Evolutionary conservation across 1,140 invertebrate species (phyloP).

Genomic region (Adoxophyes honmai): DNA sequence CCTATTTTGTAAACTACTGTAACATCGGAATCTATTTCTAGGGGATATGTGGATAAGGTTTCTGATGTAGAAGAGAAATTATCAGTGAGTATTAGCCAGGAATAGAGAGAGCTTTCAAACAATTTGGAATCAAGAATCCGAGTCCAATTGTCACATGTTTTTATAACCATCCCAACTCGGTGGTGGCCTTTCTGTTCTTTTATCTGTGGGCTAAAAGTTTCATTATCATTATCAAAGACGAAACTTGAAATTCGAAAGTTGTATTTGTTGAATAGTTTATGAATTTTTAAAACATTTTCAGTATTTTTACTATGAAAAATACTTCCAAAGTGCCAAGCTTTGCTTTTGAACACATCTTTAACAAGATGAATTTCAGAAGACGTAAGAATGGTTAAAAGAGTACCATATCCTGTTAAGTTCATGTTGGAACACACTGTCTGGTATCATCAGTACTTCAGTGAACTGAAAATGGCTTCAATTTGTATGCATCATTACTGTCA

Average conservation of each 20-base stretch:
- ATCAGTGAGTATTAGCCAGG: slow-evolving; percentile 37
- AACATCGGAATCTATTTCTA: slow-evolving; percentile 50
- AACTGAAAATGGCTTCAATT: slow-evolving; percentile 21
- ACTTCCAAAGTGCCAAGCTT: slow-evolving; percentile 36
- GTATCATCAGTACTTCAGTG: slow-evolving; percentile 5
- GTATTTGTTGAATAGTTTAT: slow-evolving; percentile 21
- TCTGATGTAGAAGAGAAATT: slow-evolving; percentile 25
- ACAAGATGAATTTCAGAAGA: slow-evolving; percentile 24
- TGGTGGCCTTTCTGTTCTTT: neutral
- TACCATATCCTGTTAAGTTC: slow-evolving; percentile 10
- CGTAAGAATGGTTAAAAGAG: slow-evolving; percentile 17
- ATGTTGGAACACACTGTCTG: slow-evolving; percentile 1
- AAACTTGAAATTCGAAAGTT: neutral
- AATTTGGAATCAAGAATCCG: slow-evolving; percentile 8
- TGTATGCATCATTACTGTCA: slow-evolving; percentile 38
- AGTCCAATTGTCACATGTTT: slow-evolving; percentile 44
- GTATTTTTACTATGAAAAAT: slow-evolving; percentile 37
- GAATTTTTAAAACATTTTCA: slow-evolving; percentile 18
- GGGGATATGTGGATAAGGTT: slow-evolving; percentile 32
- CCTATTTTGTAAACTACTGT: slow-evolving; percentile 27
- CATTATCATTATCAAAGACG: neutral
- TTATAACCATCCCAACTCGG: slow-evolving; percentile 41
- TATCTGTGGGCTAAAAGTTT: neutral
- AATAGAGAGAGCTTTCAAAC: slow-evolving; percentile 23
- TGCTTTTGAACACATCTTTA: slow-evolving; percentile 41